Evolutionary conservation across 1,140 invertebrate species (phyloP), one percentile per base, ranked within the genome.

Genomic region (Drosophila pallidifrons): DNA sequence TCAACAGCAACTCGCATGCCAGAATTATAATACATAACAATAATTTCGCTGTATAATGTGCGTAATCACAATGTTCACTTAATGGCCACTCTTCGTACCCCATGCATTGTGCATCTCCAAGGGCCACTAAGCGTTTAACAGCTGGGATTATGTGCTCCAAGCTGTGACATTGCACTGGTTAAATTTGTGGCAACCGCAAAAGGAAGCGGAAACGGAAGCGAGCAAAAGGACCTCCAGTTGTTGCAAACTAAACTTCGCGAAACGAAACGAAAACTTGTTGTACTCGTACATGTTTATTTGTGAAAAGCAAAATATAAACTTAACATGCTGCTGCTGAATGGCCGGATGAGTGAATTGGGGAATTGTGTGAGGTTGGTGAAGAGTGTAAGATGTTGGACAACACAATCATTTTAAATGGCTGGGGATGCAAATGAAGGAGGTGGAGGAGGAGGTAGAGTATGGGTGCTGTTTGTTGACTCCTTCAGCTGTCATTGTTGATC

Each of bases 61-160:
- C 41, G 71, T 74, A 74, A 74, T 74, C 71, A 74, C 55, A 74
- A 60, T 74, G 71, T 55, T 68, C 67, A 60, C 16, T 74, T 74
- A 46, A 68, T 68, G 55, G 38, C 30, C 28, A 8, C 15, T 25
- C 20, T 6, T 47, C 15, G 35, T 49, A 5, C 10, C 28, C 25
- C 49, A 11, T 25, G 43, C 11, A 15, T 54, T 2, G 28, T 35
- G 51, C 51, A 32, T 35, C 30, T 41, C 15, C 28, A 38, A 25
- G n/a, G 32, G 65, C 16, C 55, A 54, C 55, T 20, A 69, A 74
- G 70, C 49, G 63, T 57, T 59, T 73, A 74, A 74, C 57, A 54
- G 57, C 65, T 38, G 10, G 38, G 47, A 74, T 74, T 74, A 74
- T 74, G 71, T 74, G 55, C 71, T 74, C 13, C 70, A 67, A 70